Base-by-base conservation (phyloP, 2,113 vertebrate species). In the Vireo altiloquus region DNA sequence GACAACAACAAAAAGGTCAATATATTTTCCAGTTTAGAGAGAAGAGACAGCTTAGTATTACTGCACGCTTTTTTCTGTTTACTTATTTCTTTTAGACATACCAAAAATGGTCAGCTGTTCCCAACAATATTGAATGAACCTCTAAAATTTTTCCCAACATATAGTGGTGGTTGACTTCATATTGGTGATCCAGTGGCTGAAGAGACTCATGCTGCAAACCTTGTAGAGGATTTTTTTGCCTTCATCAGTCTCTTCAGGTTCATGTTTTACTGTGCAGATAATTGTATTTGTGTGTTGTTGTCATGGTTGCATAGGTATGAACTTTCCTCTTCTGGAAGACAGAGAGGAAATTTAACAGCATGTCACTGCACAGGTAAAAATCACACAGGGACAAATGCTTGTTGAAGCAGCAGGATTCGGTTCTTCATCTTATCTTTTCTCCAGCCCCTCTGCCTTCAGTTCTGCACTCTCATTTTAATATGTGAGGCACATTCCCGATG, bases 281-380 rank as follows among this genome's bases (percentile, higher is more conserved):
- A 84, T 74, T 81, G 47, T 60, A 21, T 84, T 92, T 78, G 35
- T 77, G 71, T 87, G 68, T 82, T 82, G 94, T 85, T 94, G 87
- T 97, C 96, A 88, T 90, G 90, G 93, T 59, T 94, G 74, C 93
- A 72, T 31, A 69, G 30, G 42, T 78, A 93, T 52, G 75, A 64
- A 50, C n/a, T 81, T 91, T 63, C 4, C 31, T 18, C 6, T 61
- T 63, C 57, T 85, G 42, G 10, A 76, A 82, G 16, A 35, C 18
- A 25, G 37, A 81, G 15, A 76, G 21, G 37, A 52, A 85, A 70
- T 60, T 37, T 94, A 94, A 50, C 25, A 65, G 77, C 50, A 35
- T 11, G 4, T 68, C 39, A 50, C 40, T n/a, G 75, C 85, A 49
- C 37, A 63, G 31, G 46, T 65, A 39, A 64, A 64, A 82, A 82